Evolutionary conservation across 2,797 vertebrate genomes (phyloP).

Genomic region (Danio kyathit): DNA sequence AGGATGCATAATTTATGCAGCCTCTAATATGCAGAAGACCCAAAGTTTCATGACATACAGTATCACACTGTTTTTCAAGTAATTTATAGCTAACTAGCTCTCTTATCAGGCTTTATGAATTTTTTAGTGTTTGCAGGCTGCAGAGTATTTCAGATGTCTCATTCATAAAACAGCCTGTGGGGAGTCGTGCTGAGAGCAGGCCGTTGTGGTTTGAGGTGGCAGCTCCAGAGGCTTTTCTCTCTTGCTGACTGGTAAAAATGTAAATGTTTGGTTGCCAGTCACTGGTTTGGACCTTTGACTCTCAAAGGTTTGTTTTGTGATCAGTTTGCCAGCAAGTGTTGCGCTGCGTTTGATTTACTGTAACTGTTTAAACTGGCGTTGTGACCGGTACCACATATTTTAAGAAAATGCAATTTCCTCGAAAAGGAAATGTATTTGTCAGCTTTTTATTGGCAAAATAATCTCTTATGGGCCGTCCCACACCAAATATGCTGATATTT

Average conservation of each 20-base stretch:
- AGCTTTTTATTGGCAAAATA: neutral
- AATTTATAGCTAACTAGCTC: neutral
- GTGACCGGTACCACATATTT: neutral
- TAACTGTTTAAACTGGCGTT: slow-evolving; percentile 23
- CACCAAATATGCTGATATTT: neutral
- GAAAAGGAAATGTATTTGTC: neutral
- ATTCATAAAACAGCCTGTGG: slow-evolving; percentile 24
- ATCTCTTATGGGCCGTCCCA: neutral
- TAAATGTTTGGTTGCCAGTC: slow-evolving; percentile 26
- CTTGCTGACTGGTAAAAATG: slow-evolving; percentile 31
- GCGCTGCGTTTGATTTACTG: neutral
- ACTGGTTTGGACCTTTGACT: slow-evolving; percentile 18
- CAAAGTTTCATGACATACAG: neutral
- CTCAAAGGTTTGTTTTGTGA: slow-evolving; percentile 16
- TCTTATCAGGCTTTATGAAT: neutral
- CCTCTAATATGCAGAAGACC: neutral
- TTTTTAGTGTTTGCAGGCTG: neutral
- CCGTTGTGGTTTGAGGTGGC: slow-evolving; percentile 19
- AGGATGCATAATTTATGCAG: neutral
- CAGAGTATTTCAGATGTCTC: slow-evolving; percentile 5
- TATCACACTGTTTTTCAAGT: neutral
- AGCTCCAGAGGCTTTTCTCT: slow-evolving; percentile 13
- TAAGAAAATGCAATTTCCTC: neutral
- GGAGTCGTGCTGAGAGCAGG: neutral
- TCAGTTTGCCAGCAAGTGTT: slow-evolving; percentile 26